Percentiles rank a stretch among this genome's conserved stretches.
phyloP scores from a whole-genome alignment of 2,797 vertebrate species.

The Halcyon badia region DNA sequence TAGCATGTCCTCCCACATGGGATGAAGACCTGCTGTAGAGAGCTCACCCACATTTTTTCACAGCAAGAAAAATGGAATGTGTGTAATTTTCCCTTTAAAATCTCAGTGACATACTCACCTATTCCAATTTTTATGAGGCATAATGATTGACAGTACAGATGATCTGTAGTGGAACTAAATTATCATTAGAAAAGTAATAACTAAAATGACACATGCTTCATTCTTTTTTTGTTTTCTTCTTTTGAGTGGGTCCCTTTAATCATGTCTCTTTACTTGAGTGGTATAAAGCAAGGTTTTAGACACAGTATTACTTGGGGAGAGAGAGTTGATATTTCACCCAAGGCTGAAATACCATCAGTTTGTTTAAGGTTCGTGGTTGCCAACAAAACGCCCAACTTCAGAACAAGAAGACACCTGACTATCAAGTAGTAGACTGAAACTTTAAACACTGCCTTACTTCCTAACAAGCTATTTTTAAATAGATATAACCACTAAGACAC shows the following conservation, averaged over 20 bases:
- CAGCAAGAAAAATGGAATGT: background rate
- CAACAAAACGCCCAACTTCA: background rate
- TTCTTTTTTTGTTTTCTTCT: background rate
- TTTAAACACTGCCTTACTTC: background rate
- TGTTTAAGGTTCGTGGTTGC: background rate
- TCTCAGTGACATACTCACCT: background rate
- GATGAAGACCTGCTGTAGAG: background rate
- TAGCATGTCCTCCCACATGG: background rate
- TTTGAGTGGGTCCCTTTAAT: background rate
- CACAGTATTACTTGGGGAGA: background rate
- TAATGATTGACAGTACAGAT: background rate
- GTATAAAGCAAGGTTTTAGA: background rate
- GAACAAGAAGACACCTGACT: background rate
- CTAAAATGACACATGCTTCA: background rate
- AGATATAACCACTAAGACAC: background rate
- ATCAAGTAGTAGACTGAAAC: background rate
- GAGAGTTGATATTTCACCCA: background rate
- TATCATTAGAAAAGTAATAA: background rate
- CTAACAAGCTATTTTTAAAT: rapidly evolving
- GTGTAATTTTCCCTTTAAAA: background rate
- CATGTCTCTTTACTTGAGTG: background rate
- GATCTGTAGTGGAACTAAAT: background rate
- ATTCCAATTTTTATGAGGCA: background rate
- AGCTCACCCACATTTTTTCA: background rate
- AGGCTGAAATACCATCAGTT: background rate